phyloP scores from a whole-genome alignment of 1,140 invertebrate genomes.

The Sycobia sp. region DNA sequence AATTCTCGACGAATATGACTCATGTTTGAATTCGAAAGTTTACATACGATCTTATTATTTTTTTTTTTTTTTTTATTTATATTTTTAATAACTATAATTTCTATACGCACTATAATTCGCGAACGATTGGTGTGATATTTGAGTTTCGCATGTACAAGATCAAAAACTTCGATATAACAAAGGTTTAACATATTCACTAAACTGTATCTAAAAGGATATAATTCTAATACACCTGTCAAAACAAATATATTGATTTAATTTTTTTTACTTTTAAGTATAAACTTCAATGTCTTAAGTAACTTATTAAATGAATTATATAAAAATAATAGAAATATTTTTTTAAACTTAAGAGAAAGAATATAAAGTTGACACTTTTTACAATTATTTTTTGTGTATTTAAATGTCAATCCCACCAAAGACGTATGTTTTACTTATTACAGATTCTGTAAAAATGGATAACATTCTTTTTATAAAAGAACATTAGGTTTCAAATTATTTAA shows the following conservation, averaged over 20 bases:
- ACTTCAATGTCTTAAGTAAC: not conserved
- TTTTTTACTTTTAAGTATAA: not conserved
- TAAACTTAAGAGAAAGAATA: no score
- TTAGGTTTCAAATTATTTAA: conserved; percentile 28
- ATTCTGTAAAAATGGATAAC: conserved; percentile 29
- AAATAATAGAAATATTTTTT: no score
- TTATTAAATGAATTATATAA: no score
- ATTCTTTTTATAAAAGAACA: conserved; percentile 30
- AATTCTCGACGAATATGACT: conserved; percentile 25
- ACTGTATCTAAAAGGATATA: not conserved
- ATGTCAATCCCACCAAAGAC: no score
- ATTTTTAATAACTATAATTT: conserved; percentile 7
- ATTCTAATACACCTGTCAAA: not conserved
- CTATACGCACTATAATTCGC: conserved; percentile 11
- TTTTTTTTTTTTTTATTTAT: conserved; percentile 6
- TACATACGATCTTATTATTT: conserved; percentile 15
- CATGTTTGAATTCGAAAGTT: conserved; percentile 11
- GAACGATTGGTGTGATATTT: not conserved
- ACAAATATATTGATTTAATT: not conserved
- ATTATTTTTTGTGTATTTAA: no score
- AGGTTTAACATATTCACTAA: not conserved
- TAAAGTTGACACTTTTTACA: no score
- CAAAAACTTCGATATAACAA: not conserved
- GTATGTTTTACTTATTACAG: no score
- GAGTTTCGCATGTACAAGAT: conserved; percentile 1